Percentiles rank a stretch among this genome's conserved stretches.
Conservation (phyloP, 2,113 vertebrate genomes). For the Nyctereutes procyonoides region DNA sequence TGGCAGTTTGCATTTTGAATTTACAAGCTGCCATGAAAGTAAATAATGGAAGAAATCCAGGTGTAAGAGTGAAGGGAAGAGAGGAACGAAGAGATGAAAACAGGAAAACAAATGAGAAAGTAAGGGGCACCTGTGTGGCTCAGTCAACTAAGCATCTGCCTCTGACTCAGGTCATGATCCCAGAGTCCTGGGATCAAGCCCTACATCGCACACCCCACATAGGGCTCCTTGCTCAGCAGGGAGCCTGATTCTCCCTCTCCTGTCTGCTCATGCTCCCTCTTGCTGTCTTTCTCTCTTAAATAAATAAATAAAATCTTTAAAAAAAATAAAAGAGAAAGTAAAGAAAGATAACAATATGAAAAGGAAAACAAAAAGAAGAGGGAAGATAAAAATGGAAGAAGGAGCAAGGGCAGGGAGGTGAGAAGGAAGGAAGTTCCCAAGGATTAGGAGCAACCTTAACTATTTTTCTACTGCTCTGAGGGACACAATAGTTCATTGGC, state of each 20-base stretch:
- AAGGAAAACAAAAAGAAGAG: neutral
- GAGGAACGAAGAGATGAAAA: neutral
- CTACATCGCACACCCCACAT: too few species aligned
- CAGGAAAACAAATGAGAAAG: neutral
- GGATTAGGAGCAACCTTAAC: neutral
- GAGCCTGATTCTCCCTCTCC: too few species aligned
- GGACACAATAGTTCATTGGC: neutral
- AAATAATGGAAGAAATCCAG: neutral
- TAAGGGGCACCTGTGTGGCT: neutral
- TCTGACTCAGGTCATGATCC: too few species aligned
- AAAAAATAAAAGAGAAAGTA: neutral
- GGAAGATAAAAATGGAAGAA: neutral
- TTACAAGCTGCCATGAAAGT: neutral
- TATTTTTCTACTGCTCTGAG: neutral
- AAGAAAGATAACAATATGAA: neutral
- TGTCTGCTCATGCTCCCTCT: too few species aligned
- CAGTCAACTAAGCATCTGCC: too few species aligned
- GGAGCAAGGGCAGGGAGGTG: neutral
- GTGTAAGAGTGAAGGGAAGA: neutral
- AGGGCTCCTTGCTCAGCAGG: too few species aligned
- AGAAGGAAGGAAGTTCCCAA: neutral
- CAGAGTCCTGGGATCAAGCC: too few species aligned
- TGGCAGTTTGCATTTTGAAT: neutral
- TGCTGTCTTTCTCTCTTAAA: too few species aligned
- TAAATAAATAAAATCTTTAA: too few species aligned